Percentiles rank a stretch among this genome's conserved stretches.
These are phyloP conservation scores for Naja naja DNA, from an alignment of 2,113 vertebrate genomes.

Conservation along the genomic window DNA sequence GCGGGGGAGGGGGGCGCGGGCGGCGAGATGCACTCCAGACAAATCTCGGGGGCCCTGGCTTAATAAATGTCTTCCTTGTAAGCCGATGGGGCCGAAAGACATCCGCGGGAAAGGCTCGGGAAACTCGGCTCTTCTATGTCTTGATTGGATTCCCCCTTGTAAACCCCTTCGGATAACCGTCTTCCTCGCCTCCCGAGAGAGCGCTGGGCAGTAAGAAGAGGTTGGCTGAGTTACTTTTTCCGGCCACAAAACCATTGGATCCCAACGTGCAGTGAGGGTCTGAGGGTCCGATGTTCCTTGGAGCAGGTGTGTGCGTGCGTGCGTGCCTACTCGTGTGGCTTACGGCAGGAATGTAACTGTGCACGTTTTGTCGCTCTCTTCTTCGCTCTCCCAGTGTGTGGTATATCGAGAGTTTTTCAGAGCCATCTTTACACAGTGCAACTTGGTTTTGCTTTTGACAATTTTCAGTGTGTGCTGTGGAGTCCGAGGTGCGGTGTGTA, in stretches of 20 bases:
- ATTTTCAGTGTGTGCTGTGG: not conserved
- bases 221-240: conserved; percentile 6
- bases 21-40: not conserved
- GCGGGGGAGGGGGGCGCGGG: not conserved
- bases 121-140: not conserved
- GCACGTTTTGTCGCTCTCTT: not conserved
- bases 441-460: conserved; percentile 2
- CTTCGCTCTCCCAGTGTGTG: not conserved
- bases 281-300: not conserved
- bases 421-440: conserved; percentile 14
- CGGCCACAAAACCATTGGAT: not conserved
- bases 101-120: not conserved
- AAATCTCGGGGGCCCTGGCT: not conserved
- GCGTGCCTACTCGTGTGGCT: not conserved
- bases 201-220: not conserved
- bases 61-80: not conserved
- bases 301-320: not conserved
- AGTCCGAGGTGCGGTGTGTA: not conserved
- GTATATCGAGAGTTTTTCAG: not conserved
- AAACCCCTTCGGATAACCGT: not conserved
- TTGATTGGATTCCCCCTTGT: not conserved
- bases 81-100: not conserved
- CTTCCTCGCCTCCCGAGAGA: not conserved
- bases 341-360: not conserved
- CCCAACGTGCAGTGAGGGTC: not conserved